A percentile compares a stretch with the other conserved stretches of the same genome.
Evolutionary conservation across 2,113 vertebrate genomes (phyloP).

Genomic region (Procapra przewalskii): DNA sequence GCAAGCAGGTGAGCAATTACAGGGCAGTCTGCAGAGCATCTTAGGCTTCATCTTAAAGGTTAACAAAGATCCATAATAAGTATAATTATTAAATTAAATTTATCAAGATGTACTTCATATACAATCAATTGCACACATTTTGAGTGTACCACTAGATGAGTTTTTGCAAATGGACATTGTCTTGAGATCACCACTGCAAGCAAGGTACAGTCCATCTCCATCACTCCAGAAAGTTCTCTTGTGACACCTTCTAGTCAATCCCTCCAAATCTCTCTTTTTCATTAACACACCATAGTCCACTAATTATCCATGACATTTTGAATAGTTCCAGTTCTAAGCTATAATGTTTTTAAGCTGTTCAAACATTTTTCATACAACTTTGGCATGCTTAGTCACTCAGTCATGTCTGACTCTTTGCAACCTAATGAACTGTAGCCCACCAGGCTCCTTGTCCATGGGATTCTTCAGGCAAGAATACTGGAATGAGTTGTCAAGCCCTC

Average conservation of each 20-base stretch:
- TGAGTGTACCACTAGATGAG: background rate
- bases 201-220: background rate
- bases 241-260: background rate
- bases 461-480: background rate
- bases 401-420: background rate
- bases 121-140: background rate
- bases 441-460: background rate
- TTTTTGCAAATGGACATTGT: background rate
- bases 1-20: background rate
- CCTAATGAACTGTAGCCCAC: background rate
- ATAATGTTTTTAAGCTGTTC: background rate
- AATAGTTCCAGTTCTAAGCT: background rate
- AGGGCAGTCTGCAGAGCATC: background rate
- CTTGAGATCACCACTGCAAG: background rate
- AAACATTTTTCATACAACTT: background rate
- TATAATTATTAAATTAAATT: background rate
- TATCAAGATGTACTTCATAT: background rate
- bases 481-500: background rate
- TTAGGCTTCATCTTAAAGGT: background rate
- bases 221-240: background rate
- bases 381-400: background rate
- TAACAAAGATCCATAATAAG: background rate
- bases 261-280: background rate
- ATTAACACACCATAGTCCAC: background rate
- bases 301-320: background rate